Base-by-base conservation (phyloP, 2,797 vertebrate species). In the Karalla daura region DNA sequence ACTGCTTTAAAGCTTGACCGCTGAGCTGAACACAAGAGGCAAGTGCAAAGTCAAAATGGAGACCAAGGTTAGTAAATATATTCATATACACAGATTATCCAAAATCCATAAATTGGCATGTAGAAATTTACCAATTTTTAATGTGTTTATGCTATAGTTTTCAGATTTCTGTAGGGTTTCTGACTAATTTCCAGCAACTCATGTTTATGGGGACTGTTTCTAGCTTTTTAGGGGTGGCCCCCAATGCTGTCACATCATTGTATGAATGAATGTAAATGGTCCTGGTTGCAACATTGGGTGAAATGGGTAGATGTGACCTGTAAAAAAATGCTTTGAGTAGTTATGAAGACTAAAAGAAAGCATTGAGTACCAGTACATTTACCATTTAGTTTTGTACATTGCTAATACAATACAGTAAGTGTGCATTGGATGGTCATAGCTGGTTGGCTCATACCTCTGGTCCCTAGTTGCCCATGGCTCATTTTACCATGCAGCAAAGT, bases 1-100 rank as follows among this genome's bases (percentile, higher is more conserved):
- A 39, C 45, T 80, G 75, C 3, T 65, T 70, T 72, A 25, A 75
- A 56, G 33, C 39, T 73, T 53, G 63, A 84, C 68, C 72, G 52
- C 61, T 68, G 53, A 60, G 52, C 46, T n/a, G 45, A 60, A 25
- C 58, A 53, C 46, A 44, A 12, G 36, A 68, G 63, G 5, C 63
- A 66, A 74, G 73, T 74, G 76, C 15, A 35, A 75, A 81, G 67
- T 78, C 49, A 58, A 59, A 79, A 60, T 64, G 43, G 36, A 63
- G 44, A 58, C 43, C 5, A 14, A 51, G n/a, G n/a, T n/a, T n/a
- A n/a, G n/a, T n/a, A 67, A 75, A 45, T 39, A 37, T 7, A 47
- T 24, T 37, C 27, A 15, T 62, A 45, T 30, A 28, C 44, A 33
- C 47, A 32, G 13, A 60, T 28, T 35, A 55, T 28, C 30, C 12